phyloP scores from a whole-genome alignment of 2,113 vertebrate species.

The Odobenus rosmarus region DNA sequence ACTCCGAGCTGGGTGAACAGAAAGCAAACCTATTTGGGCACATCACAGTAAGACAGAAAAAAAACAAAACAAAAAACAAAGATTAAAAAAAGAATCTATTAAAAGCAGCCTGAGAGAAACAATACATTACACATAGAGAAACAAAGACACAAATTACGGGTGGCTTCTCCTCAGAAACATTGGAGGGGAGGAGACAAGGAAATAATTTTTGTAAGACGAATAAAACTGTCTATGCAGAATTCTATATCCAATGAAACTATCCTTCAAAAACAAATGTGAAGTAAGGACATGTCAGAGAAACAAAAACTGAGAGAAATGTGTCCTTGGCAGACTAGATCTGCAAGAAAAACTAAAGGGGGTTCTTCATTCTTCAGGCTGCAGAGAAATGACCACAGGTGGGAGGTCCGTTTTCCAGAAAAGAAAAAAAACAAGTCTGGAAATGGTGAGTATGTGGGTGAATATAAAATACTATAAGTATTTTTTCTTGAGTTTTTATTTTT shows the following conservation, averaged over 20 bases:
- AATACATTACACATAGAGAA: not conserved
- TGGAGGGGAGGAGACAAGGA: not conserved
- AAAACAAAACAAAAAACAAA: not conserved
- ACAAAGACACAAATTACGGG: not conserved
- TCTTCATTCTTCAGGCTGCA: not conserved
- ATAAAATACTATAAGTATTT: not conserved
- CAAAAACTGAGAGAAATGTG: not conserved
- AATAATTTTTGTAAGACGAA: not conserved
- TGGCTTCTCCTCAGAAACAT: not conserved
- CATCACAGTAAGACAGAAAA: not conserved
- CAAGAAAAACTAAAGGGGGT: not conserved
- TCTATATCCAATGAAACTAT: not conserved
- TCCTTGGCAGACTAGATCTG: not conserved
- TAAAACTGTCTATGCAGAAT: not conserved
- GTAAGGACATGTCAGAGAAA: not conserved
- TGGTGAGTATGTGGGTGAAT: not conserved
- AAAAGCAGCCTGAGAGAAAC: not conserved
- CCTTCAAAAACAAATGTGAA: not conserved
- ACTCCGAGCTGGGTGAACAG: not conserved
- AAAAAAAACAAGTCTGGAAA: not conserved
- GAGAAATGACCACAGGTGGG: not conserved
- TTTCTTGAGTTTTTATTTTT: not conserved
- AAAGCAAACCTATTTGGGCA: not conserved
- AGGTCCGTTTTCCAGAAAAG: not conserved
- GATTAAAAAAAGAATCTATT: not conserved